Conservation (phyloP, 2,888 invertebrate species). For the Siphonodentalium dalli region DNA sequence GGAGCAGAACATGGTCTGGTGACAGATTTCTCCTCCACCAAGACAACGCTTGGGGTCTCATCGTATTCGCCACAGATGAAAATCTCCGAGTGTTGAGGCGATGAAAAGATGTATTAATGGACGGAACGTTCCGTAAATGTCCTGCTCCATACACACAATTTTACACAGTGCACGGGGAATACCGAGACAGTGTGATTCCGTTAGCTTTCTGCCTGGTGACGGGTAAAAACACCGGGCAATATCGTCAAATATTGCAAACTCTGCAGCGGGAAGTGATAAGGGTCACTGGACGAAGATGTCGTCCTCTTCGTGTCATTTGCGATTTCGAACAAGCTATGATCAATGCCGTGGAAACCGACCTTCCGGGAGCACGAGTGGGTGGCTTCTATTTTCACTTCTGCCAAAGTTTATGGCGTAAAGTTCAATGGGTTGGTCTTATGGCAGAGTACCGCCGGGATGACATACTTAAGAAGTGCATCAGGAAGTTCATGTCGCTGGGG, state of each 20-base stretch:
- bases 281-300: constrained; percentile 2
- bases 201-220: constrained; percentile 1
- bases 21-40: constrained; percentile 2
- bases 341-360: constrained; percentile 10
- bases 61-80: constrained; percentile 3
- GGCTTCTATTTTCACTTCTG: constrained; percentile 15
- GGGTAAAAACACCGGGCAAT: constrained; percentile 5
- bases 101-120: constrained; percentile 4
- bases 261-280: constrained; percentile 1
- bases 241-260: constrained; percentile 11
- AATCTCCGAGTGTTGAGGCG: background rate
- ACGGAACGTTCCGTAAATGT: constrained; percentile 12
- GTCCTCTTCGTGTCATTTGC: constrained; percentile 4
- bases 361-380: constrained; percentile 1
- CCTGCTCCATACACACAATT: constrained; percentile 11
- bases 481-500: constrained; percentile 9
- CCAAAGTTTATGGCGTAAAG: constrained; percentile 13
- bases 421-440: constrained; percentile 3
- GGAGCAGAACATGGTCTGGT: constrained; percentile 6
- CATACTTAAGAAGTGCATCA: background rate
- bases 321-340: constrained; percentile 8
- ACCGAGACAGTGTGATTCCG: background rate
- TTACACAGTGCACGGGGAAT: constrained; percentile 11
- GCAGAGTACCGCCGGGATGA: background rate
- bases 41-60: constrained; percentile 11